Base-by-base conservation (phyloP, 2,888 invertebrate genomes). In the Pseudoips prasinana region DNA sequence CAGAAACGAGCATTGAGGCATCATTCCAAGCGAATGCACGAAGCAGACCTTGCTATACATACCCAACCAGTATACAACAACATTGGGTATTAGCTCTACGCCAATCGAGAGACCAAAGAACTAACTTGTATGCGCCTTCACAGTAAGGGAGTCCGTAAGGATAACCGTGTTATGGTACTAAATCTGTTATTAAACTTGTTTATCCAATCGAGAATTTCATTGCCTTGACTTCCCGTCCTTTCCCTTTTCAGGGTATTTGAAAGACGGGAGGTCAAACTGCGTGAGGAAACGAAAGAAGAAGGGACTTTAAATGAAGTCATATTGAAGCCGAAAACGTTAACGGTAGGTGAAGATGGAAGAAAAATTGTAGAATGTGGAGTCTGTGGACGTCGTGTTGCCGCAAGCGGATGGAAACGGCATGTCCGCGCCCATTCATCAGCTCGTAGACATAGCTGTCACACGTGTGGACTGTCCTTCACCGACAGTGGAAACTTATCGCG, bases 381-480 rank as follows among this genome's bases (percentile, higher is more conserved):
- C 7, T 14, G 14, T 14, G 14, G 14, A 14, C 14, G 14, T 3
- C 14, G 14, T 14, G 5, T 14, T 5, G 14, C 14, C 14, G 14
- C 14, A 14, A 5, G 14, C 3, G 74, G 76, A 3, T 85, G 90
- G 65, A 47, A 76, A 24, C 73, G 90, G 0, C 92, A 91, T 54
- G 58, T 65, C 39, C 79, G 88, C 1, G 59, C 78, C 3, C 91
- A 91, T 57, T 71, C 27, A 60, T 76, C 40, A 10, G 80, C 75
- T 34, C 69, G 73, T 24, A 67, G 79, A 0, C 82, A 82, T 64
- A 76, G 79, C 52, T 92, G 92, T 58, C 74, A 85, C 43, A 41
- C 77, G n/a, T 91, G 91, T 63, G 91, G 90, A 0, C 83, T 82
- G 33, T 73, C 71, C 20, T 91, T 90, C 70, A 59, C 71, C 33